phyloP scores from a whole-genome alignment of 2,888 invertebrate genomes.

The Temnothorax ravouxi region DNA sequence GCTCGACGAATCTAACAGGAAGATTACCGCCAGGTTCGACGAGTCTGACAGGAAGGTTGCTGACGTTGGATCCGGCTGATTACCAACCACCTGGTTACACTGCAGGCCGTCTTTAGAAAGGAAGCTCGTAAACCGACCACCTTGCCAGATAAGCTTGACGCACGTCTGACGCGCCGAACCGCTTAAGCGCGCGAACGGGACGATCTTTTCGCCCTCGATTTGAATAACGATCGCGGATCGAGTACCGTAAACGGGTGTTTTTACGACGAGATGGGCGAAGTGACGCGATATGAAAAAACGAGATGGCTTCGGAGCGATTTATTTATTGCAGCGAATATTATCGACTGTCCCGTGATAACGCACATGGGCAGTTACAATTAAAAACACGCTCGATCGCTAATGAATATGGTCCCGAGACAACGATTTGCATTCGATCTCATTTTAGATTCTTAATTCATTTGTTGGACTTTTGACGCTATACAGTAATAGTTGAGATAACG shows the following conservation, averaged over 20 bases:
- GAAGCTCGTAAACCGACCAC: conserved; percentile 77
- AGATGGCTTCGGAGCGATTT: neutral
- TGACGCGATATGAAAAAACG: neutral
- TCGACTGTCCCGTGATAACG: neutral
- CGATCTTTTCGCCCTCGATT: conserved; percentile 59
- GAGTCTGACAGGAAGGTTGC: too few relatives aligned
- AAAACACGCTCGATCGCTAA: neutral
- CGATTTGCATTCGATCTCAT: neutral
- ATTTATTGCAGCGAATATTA: neutral
- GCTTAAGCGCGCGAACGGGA: conserved; percentile 53
- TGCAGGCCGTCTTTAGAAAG: conserved; percentile 59
- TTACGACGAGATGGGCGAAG: conserved; percentile 5
- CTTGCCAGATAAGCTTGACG: conserved; percentile 73
- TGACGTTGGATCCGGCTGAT: neutral
- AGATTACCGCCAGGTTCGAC: too few relatives aligned
- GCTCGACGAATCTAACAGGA: too few relatives aligned
- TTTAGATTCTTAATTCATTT: neutral
- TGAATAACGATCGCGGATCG: conserved; percentile 69
- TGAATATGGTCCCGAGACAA: neutral
- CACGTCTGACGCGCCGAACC: conserved; percentile 23
- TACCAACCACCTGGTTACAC: conserved; percentile 63
- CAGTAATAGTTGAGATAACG: neutral
- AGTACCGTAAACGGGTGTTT: conserved; percentile 20
- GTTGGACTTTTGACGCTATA: neutral
- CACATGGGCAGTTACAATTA: conserved; percentile 1